These are phyloP conservation scores for Forficula auricularia DNA, from an alignment of 1,140 invertebrate species.

Conservation along the genomic window DNA sequence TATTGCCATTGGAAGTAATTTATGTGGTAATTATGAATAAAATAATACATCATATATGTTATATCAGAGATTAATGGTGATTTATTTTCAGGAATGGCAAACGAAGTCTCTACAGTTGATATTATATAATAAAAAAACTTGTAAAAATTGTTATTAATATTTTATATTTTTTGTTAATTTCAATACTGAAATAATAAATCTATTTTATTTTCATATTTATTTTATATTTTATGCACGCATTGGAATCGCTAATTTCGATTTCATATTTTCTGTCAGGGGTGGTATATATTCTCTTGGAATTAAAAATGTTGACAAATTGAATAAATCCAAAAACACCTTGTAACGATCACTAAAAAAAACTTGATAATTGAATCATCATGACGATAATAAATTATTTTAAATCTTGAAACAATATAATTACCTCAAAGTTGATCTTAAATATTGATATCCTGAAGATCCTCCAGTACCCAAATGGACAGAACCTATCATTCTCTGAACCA, in stretches of 20 bases:
- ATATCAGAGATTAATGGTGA: neutral
- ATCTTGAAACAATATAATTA: constrained; percentile 21
- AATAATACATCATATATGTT: neutral
- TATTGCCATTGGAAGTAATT: constrained; percentile 55
- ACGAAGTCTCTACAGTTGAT: constrained; percentile 29
- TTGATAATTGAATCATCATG: constrained; percentile 9
- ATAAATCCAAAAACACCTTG: constrained; percentile 95
- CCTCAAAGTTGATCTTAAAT: constrained; percentile 93
- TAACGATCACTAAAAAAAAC: constrained; percentile 74
- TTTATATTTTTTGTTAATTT: too few species aligned
- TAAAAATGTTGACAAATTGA: constrained; percentile 91
- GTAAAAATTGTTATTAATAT: neutral
- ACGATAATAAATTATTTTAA: neutral
- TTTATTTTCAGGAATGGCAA: constrained; percentile 21
- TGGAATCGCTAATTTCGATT: constrained; percentile 27
- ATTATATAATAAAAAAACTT: constrained; percentile 13
- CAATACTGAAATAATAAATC: too few species aligned
- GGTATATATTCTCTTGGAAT: constrained; percentile 84
- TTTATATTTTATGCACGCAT: too few species aligned
- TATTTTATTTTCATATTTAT: too few species aligned
- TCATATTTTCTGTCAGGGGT: constrained; percentile 59
- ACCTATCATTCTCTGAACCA: constrained; percentile 99
- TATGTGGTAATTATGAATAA: constrained; percentile 43
- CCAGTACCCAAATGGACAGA: constrained; percentile 91
- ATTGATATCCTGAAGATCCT: constrained; percentile 95